Conservation (phyloP, 1,140 invertebrate species). For the Zaprionus nigranus region DNA sequence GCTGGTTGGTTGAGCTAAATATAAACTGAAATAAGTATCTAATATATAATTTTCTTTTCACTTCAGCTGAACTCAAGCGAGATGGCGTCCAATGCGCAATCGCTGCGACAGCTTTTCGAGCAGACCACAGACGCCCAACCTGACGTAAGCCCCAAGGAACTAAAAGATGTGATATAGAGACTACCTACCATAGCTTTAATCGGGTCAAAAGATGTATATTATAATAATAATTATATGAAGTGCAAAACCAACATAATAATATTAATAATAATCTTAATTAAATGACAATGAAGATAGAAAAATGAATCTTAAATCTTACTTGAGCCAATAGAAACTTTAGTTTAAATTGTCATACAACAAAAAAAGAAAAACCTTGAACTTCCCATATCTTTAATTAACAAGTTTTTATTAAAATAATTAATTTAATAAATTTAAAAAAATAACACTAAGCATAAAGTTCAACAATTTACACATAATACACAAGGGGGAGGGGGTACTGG, state of each 20-base stretch:
- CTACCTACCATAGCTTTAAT: constrained; percentile 54
- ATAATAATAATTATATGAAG: neutral
- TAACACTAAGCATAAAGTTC: constrained; percentile 90
- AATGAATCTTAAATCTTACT: no score
- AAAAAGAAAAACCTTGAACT: neutral
- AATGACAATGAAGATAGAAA: neutral
- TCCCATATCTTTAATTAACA: constrained; percentile 67
- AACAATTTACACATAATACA: constrained; percentile 91
- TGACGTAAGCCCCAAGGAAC: constrained; percentile 40
- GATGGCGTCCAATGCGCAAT: constrained; percentile 58
- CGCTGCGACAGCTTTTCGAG: constrained; percentile 49
- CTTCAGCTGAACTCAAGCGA: constrained; percentile 51
- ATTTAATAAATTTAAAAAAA: constrained; percentile 86
- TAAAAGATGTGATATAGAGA: constrained; percentile 65
- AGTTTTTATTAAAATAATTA: constrained; percentile 84
- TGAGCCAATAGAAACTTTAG: neutral
- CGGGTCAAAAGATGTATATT: neutral
- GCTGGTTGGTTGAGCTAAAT: constrained; percentile 52
- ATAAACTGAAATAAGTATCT: neutral
- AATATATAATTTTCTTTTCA: neutral
- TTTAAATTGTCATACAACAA: neutral
- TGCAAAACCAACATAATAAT: no score
- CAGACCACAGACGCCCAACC: constrained; percentile 1
- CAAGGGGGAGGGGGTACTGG: constrained; percentile 72
- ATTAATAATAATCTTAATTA: neutral